Base-by-base conservation (phyloP, 2,888 invertebrate species). In the Dynastes hyllus region DNA sequence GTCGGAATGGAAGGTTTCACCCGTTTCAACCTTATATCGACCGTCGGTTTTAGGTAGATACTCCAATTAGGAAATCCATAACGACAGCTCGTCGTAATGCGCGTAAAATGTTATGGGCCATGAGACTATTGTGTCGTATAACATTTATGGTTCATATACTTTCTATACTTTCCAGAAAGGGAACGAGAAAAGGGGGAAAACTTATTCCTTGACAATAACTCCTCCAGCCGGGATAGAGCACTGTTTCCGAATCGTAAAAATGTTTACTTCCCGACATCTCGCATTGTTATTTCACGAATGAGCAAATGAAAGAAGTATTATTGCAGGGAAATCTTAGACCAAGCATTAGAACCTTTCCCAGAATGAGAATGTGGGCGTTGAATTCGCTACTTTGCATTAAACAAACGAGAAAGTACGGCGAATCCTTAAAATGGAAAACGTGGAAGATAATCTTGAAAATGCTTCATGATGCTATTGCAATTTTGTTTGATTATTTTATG, bases 1-100 rank as follows among this genome's bases (percentile, higher is more conserved):
- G 73, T 22, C 29, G 37, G 11, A n/a, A 37, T 5, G 37, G 70
- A 51, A 70, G 70, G 51, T 70, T 51, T 53, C 40, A 22, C 51
- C 16, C 51, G 11, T 45, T 45, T 45, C 45, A 11, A 45, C 45
- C 8, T 8, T 11, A 37, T 8, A 45, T 8, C 8, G 45, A 11
- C 45, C 45, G 45, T 45, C 45, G 45, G 45, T 8, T 45, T 29
- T 58, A 71, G 58, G 61, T 40, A 73, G 58, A 58, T 16, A 73
- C 73, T 73, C 58, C 73, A 73, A 73, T 73, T 73, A 73, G 73
- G 73, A 40, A 73, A 73, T 73, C 73, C 73, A 73, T 58, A 73
- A 73, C 58, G 40, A 73, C 27, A 70, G 70, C 16, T 53, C 13
- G 13, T 16, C 37, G 58, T 73, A 73, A 37, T 22, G 73, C 58